These are phyloP conservation scores for Megaleporinus macrocephalus DNA, from an alignment of 2,113 vertebrate species.

Conservation along the genomic window DNA sequence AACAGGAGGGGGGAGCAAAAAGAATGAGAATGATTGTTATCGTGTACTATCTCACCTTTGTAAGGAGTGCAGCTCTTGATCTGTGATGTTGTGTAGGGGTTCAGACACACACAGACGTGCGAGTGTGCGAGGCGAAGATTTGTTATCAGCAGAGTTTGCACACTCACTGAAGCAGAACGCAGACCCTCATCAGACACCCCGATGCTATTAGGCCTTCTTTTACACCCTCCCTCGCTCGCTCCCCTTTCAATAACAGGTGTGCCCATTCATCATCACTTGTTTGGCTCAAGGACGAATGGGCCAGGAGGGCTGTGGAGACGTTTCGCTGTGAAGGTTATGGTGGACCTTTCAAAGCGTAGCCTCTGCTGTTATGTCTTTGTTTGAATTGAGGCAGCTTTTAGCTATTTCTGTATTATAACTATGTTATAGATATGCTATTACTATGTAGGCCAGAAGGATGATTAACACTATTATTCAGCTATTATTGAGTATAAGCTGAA, in stretches of 20 bases:
- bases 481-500: too few relatives aligned
- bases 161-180: conserved; percentile 21
- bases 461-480: too few relatives aligned
- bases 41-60: neutral
- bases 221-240: neutral
- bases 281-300: too few relatives aligned
- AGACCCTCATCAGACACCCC: conserved; percentile 13
- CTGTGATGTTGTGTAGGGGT: neutral
- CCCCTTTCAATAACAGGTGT: conserved; percentile 17
- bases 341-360: too few relatives aligned
- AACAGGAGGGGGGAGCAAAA: neutral
- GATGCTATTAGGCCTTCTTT: conserved; percentile 8
- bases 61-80: neutral
- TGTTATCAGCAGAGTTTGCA: conserved; percentile 27
- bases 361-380: too few relatives aligned
- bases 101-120: neutral
- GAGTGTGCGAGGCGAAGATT: conserved; percentile 10
- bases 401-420: too few relatives aligned
- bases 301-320: too few relatives aligned
- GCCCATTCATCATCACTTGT: neutral
- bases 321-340: too few relatives aligned
- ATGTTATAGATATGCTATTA: too few relatives aligned
- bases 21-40: neutral
- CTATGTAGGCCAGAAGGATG: too few relatives aligned
- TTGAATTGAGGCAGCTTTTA: too few relatives aligned